phyloP scores from a whole-genome alignment of 2,888 invertebrate species.

The Neria commutata region DNA sequence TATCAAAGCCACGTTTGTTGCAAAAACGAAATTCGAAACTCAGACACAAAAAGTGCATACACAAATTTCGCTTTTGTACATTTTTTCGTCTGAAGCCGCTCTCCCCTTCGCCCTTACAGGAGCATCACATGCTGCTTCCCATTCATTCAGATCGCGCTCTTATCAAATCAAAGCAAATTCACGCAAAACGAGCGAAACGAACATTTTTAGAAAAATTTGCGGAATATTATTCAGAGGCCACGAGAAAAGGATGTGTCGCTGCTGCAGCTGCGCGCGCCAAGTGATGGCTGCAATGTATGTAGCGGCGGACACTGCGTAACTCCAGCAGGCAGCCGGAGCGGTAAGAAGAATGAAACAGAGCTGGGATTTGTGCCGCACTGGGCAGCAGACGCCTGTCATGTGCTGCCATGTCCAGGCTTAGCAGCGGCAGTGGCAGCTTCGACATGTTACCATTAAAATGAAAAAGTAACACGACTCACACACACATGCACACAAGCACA shows the following conservation, averaged over 20 bases:
- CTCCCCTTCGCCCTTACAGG: neutral
- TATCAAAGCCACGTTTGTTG: conserved; percentile 28
- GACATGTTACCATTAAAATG: conserved; percentile 5
- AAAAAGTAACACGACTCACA: neutral
- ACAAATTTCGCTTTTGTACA: neutral
- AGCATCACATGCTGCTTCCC: conserved; percentile 6
- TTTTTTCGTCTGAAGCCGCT: neutral
- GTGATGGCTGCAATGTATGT: no score
- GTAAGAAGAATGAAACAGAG: no score
- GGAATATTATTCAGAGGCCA: neutral
- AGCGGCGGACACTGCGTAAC: no score
- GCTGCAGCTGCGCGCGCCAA: neutral
- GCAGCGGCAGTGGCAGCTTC: no score
- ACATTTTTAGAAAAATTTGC: conserved; percentile 2
- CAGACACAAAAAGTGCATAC: neutral
- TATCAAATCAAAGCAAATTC: neutral
- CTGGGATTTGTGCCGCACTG: no score
- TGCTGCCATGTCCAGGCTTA: no score
- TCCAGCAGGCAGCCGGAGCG: no score
- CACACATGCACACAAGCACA: neutral
- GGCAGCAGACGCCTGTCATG: no score
- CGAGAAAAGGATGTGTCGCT: neutral
- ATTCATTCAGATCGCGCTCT: no score
- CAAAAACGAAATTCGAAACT: conserved; percentile 30
- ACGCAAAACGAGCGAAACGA: conserved; percentile 1